Conservation (phyloP, 2,113 vertebrate genomes). For the Tachycineta bicolor region DNA sequence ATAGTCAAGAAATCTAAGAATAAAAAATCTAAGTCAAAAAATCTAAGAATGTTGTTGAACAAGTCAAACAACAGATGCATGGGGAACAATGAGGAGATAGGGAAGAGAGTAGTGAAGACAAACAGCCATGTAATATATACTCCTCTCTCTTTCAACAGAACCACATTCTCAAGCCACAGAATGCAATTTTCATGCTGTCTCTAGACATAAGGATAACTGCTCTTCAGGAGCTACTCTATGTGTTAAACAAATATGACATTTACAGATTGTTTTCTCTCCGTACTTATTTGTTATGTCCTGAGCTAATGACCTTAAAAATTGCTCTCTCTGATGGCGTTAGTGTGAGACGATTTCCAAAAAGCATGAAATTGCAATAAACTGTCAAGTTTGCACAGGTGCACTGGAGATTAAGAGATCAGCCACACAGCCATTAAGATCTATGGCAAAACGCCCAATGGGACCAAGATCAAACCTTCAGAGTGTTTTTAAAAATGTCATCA, state of each 20-base stretch:
- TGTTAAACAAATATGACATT: constrained; percentile 66
- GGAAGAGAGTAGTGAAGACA: neutral
- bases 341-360: constrained; percentile 20
- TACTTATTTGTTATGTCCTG: constrained; percentile 50
- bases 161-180: constrained; percentile 8
- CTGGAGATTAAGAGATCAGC: constrained; percentile 63
- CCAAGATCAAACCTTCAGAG: constrained; percentile 33
- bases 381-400: constrained; percentile 62
- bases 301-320: constrained; percentile 61
- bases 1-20: neutral
- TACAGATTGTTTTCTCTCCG: constrained; percentile 48
- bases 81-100: neutral
- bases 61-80: neutral
- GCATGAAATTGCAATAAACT: constrained; percentile 62
- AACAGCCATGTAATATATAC: neutral
- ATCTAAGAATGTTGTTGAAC: neutral
- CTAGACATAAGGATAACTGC: constrained; percentile 48
- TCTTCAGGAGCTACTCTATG: constrained; percentile 24
- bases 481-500: constrained; percentile 53
- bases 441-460: constrained; percentile 34
- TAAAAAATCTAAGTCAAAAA: neutral
- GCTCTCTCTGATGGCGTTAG: constrained; percentile 30
- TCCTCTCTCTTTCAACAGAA: neutral
- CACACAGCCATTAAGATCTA: constrained; percentile 50
- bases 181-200: constrained; percentile 39